Evolutionary conservation across 2,888 invertebrate genomes (phyloP).

Genomic region (Epiperipatus broadwayi): DNA sequence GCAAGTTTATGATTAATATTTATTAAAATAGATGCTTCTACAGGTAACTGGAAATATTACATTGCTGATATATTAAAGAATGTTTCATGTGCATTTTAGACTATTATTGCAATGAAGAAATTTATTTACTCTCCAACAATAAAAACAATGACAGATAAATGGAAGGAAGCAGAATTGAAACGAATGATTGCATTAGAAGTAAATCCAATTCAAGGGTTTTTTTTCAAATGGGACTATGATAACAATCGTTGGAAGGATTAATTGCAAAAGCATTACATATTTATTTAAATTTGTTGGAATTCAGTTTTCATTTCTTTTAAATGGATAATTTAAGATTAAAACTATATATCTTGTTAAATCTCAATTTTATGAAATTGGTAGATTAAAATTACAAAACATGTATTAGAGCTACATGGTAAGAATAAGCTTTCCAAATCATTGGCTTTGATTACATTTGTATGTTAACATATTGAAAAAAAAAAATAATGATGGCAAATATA

Average conservation of each 20-base stretch:
- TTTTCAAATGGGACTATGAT: constrained; percentile 72
- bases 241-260: constrained; percentile 58
- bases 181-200: constrained; percentile 52
- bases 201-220: constrained; percentile 56
- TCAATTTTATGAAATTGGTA: too few species aligned
- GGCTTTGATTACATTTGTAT: too few species aligned
- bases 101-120: constrained; percentile 38
- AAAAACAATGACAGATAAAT: constrained; percentile 46
- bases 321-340: too few species aligned
- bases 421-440: too few species aligned
- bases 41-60: constrained; percentile 62
- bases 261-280: too few species aligned
- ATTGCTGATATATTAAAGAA: constrained; percentile 39
- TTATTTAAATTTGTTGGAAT: too few species aligned
- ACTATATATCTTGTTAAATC: too few species aligned
- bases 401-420: too few species aligned
- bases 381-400: too few species aligned
- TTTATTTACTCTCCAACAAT: constrained; percentile 44
- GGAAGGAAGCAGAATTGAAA: constrained; percentile 51
- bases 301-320: too few species aligned
- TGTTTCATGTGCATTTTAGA: constrained; percentile 40
- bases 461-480: too few species aligned
- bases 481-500: too few species aligned
- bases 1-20: constrained; percentile 82
- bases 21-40: constrained; percentile 65